Evolutionary conservation across 2,113 vertebrate species (phyloP).

Genomic region (Hippocampus comes): DNA sequence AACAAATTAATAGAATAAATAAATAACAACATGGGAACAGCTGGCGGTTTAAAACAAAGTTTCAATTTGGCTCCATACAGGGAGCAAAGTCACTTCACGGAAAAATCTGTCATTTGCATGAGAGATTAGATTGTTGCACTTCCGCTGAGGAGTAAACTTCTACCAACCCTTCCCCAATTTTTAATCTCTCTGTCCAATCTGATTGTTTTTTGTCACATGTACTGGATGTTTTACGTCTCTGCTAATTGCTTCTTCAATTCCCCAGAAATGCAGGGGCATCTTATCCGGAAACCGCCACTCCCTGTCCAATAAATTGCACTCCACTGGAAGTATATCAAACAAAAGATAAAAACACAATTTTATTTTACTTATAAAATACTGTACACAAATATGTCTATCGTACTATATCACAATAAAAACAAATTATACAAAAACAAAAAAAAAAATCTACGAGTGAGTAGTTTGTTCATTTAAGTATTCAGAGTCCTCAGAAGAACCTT

Average conservation of each 20-base stretch:
- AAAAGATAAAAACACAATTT: slow-evolving; percentile 7
- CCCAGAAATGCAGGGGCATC: slow-evolving; percentile 3
- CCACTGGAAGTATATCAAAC: not conserved
- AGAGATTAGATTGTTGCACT: not conserved
- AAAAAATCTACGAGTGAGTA: not conserved
- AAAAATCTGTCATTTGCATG: not conserved
- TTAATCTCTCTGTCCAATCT: not conserved
- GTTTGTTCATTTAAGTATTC: not conserved
- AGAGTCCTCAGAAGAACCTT: not conserved
- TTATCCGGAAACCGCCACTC: slow-evolving; percentile 3
- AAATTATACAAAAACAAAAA: not conserved
- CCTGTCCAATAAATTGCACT: slow-evolving; percentile 1
- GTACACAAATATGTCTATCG: slow-evolving; percentile 2
- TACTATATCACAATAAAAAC: not conserved
- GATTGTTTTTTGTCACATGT: slow-evolving; percentile 2
- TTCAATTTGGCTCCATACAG: not conserved
- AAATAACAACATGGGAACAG: not conserved
- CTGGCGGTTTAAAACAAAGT: not conserved
- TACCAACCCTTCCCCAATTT: not conserved
- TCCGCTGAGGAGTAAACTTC: not conserved
- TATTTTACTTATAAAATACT: slow-evolving; percentile 20
- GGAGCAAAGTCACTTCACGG: not conserved
- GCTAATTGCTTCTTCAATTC: not conserved
- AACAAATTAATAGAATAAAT: not conserved
- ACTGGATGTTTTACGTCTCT: not conserved